These are phyloP conservation scores for Agrilus mali DNA, from an alignment of 2,888 invertebrate genomes.

Conservation along the genomic window DNA sequence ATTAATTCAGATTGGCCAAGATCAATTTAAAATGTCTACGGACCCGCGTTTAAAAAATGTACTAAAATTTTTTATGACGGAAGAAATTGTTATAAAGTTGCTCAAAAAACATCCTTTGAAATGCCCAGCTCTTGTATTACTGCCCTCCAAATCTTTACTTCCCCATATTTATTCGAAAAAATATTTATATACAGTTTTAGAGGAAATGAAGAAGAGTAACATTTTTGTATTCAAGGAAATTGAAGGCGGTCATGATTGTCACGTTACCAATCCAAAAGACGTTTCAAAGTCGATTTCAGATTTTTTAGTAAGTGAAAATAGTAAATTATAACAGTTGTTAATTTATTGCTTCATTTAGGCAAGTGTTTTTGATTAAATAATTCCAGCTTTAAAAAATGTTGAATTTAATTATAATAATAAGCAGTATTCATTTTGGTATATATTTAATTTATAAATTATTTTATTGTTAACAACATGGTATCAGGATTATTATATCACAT, in stretches of 20 bases:
- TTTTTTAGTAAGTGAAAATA: conserved; percentile 20
- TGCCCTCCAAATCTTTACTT: conserved; percentile 14
- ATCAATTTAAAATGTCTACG: conserved; percentile 40
- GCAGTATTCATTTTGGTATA: too few relatives aligned
- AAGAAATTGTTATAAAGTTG: conserved; percentile 25
- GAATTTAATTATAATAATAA: too few relatives aligned
- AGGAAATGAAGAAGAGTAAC: conserved; percentile 18
- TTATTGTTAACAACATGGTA: too few relatives aligned
- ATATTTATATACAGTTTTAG: conserved; percentile 9
- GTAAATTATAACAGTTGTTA: conserved; percentile 17
- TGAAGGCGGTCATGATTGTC: conserved; percentile 48
- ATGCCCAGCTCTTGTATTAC: conserved; percentile 30
- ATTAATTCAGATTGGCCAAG: conserved; percentile 31
- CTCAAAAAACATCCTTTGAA: conserved; percentile 23
- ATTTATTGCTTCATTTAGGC: background rate
- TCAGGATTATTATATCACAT: too few relatives aligned
- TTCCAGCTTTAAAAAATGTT: too few relatives aligned
- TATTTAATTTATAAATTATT: too few relatives aligned
- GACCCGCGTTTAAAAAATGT: conserved; percentile 39
- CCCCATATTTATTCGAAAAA: conserved; percentile 16
- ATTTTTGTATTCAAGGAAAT: conserved; percentile 28
- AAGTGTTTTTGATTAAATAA: too few relatives aligned
- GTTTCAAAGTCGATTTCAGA: conserved; percentile 28
- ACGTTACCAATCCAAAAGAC: conserved; percentile 42
- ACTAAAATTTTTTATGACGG: conserved; percentile 29